phyloP scores from a whole-genome alignment of 2,113 vertebrate species.

The Platysteira castanea region DNA sequence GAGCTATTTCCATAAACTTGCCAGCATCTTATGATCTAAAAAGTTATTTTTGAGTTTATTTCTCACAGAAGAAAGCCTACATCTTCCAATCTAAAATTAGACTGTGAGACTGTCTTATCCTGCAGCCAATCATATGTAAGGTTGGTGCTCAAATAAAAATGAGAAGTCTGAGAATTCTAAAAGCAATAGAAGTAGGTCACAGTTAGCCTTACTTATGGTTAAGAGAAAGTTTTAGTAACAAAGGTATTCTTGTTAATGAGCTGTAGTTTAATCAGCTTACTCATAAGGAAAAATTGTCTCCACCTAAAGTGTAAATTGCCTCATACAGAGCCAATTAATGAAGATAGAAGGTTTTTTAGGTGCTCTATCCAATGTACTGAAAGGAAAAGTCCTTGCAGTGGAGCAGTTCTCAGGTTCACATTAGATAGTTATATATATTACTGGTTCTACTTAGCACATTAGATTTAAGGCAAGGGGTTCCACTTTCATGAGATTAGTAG shows the following conservation, averaged over 20 bases:
- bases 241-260: conserved; percentile 57
- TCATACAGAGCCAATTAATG: conserved; percentile 44
- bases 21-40: conserved; percentile 50
- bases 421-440: conserved; percentile 28
- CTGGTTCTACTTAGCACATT: background rate
- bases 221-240: conserved; percentile 55
- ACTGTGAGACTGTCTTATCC: conserved; percentile 47
- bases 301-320: conserved; percentile 45
- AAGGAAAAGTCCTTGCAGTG: background rate
- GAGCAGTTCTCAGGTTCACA: conserved; percentile 18
- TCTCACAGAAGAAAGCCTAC: conserved; percentile 61
- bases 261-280: conserved; percentile 52
- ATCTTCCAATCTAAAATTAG: conserved; percentile 68
- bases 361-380: background rate
- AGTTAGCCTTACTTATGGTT: conserved; percentile 31
- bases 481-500: conserved; percentile 1
- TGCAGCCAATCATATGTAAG: conserved; percentile 49
- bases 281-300: background rate
- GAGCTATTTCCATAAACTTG: conserved; percentile 60
- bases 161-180: conserved; percentile 53
- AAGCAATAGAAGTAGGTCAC: conserved; percentile 69
- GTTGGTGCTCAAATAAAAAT: conserved; percentile 63
- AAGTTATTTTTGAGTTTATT: conserved; percentile 70
- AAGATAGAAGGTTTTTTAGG: conserved; percentile 15
- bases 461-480: conserved; percentile 40